Evolutionary conservation across 2,888 invertebrate genomes (phyloP), one percentile per base, ranked within the genome.

Genomic region (Barypeithes pellucidus): DNA sequence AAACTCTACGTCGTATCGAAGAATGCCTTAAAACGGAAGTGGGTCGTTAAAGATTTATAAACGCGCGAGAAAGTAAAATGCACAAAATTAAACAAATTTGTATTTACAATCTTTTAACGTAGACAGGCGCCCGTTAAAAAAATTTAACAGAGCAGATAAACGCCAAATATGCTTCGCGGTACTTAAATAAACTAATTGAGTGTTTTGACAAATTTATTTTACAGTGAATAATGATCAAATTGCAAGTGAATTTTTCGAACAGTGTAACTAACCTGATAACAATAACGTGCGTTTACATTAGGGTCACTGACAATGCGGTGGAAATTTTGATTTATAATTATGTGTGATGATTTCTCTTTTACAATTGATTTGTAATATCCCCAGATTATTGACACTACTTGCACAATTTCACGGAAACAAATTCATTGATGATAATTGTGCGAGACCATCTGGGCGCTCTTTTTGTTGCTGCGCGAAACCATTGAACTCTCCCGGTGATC

Each of bases 21-120:
- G 43, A 43, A 43, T 43, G 45, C 45, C 43, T 45, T 45, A 45
- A 47, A 47, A 20, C 47, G 47, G 47, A 47, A 47, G 47, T 20
- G 18, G 18, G 47, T 47, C 20, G 47, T 47, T 47, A 47, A 47
- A 12, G 20, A 20, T 47, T 47, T 47, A 20, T 16, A 47, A 20
- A 47, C 47, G 8, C 20, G 20, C 47, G 47, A 20, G 47, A 47
- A 47, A 47, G 47, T 47, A 47, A 18, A 47, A 47, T 47, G 47
- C 47, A 47, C 47, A 47, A 47, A 47, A 47, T 45, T 45, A 45
- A 45, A 45, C 18, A 45, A 45, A 45, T 20, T 47, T 47, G 11
- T 47, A 47, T 20, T 47, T 47, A 20, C 18, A 18, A 47, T 22
- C 20, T 47, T 47, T 18, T 20, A 20, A 47, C 47, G 18, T 47